phyloP scores from a whole-genome alignment of 2,113 vertebrate genomes.

The Mastomys natalensis region DNA sequence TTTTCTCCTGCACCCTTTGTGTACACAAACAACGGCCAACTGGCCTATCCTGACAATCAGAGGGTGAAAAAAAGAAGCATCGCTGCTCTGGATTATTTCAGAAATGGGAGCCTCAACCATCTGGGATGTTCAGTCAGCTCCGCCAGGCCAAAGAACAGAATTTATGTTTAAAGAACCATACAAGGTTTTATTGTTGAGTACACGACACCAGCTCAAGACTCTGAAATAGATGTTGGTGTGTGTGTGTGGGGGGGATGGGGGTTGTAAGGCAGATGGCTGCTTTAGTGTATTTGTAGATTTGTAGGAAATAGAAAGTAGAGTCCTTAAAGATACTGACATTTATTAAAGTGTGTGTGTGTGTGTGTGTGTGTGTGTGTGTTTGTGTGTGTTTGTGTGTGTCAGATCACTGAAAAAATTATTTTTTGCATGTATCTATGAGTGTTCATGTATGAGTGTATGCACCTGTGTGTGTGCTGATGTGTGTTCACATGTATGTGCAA shows the following conservation, averaged over 20 bases:
- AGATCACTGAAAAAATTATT: slow-evolving; percentile 35
- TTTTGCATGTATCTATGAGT: background rate
- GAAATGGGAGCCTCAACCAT: slow-evolving; percentile 35
- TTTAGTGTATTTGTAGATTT: slow-evolving; percentile 42
- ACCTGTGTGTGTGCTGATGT: background rate
- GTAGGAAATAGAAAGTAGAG: slow-evolving; percentile 42
- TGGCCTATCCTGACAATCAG: background rate
- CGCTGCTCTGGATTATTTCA: slow-evolving; percentile 42
- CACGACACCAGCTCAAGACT: slow-evolving; percentile 17
- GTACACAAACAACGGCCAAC: background rate
- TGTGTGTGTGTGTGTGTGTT: background rate
- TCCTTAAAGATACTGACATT: background rate
- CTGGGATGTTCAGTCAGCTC: slow-evolving; percentile 10
- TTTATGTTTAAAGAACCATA: slow-evolving; percentile 13
- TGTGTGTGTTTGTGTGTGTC: background rate
- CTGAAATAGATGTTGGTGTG: background rate
- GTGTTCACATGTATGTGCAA: too few species aligned
- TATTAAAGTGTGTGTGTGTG: slow-evolving; percentile 41
- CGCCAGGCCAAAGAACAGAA: background rate
- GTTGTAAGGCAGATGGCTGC: background rate
- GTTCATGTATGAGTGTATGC: too few species aligned
- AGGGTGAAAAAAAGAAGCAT: background rate
- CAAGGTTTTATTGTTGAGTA: slow-evolving; percentile 50
- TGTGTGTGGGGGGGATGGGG: background rate
- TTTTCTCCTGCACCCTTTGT: background rate